phyloP scores from a whole-genome alignment of 2,888 invertebrate species.

The Carabus problematicus region DNA sequence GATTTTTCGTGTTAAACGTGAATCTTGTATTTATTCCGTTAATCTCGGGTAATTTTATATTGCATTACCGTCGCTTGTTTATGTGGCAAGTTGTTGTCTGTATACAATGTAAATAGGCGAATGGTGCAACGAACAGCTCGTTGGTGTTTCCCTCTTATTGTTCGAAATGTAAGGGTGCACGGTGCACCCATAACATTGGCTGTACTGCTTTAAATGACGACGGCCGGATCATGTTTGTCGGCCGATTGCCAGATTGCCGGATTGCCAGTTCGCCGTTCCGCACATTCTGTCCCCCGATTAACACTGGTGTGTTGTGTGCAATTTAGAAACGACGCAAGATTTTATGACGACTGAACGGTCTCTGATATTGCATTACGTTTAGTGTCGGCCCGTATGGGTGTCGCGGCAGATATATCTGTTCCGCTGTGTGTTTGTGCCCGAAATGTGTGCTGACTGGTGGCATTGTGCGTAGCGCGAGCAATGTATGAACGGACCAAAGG shows the following conservation, averaged over 20 bases:
- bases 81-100: too few relatives aligned
- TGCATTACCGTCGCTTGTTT: too few relatives aligned
- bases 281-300: neutral
- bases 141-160: too few relatives aligned
- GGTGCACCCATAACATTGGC: neutral
- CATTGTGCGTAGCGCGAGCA: too few relatives aligned
- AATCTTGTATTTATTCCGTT: conserved; percentile 35
- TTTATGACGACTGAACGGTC: conserved; percentile 48
- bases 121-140: too few relatives aligned
- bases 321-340: conserved; percentile 45
- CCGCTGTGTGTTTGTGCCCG: neutral
- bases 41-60: conserved; percentile 33
- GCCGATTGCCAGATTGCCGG: conserved; percentile 11
- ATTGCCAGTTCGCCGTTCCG: conserved; percentile 6
- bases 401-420: neutral
- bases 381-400: conserved; percentile 31
- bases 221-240: conserved; percentile 3
- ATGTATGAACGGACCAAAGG: too few relatives aligned
- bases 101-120: too few relatives aligned
- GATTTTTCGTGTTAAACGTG: conserved; percentile 41
- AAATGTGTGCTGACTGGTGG: conserved; percentile 13
- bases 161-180: neutral
- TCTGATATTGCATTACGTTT: conserved; percentile 48
- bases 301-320: conserved; percentile 11
- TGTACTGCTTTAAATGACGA: too few relatives aligned